These are phyloP conservation scores for Coremacera marginata DNA, from an alignment of 2,888 invertebrate species.

Conservation along the genomic window DNA sequence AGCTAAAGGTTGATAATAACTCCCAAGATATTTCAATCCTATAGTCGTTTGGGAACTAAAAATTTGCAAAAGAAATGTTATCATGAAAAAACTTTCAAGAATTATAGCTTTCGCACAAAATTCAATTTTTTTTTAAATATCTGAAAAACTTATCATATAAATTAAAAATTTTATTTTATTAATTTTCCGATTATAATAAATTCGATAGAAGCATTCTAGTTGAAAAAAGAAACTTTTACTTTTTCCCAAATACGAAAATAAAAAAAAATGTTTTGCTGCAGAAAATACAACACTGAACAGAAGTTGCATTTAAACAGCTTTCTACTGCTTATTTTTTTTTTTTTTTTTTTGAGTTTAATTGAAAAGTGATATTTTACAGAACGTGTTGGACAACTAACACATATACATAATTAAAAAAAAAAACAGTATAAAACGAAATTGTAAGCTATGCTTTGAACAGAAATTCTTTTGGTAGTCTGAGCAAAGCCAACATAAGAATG, in stretches of 20 bases:
- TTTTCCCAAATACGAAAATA: background rate
- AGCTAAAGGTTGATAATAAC: no score
- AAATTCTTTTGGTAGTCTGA: background rate
- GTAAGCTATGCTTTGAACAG: background rate
- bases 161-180: no score
- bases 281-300: background rate
- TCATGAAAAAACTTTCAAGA: no score
- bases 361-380: background rate
- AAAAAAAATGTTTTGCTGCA: background rate
- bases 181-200: no score
- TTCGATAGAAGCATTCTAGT: no score
- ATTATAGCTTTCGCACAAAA: no score
- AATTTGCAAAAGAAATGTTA: no score
- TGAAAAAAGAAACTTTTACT: background rate
- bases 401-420: background rate
- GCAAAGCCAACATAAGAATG: background rate
- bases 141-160: no score
- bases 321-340: background rate
- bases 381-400: background rate
- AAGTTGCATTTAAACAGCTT: background rate
- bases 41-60: no score
- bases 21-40: no score
- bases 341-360: background rate
- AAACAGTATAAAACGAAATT: background rate
- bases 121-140: no score